Evolutionary conservation across 2,113 vertebrate genomes (phyloP), one percentile per base, ranked within the genome.

Genomic region (Ancistrus triradiatus): DNA sequence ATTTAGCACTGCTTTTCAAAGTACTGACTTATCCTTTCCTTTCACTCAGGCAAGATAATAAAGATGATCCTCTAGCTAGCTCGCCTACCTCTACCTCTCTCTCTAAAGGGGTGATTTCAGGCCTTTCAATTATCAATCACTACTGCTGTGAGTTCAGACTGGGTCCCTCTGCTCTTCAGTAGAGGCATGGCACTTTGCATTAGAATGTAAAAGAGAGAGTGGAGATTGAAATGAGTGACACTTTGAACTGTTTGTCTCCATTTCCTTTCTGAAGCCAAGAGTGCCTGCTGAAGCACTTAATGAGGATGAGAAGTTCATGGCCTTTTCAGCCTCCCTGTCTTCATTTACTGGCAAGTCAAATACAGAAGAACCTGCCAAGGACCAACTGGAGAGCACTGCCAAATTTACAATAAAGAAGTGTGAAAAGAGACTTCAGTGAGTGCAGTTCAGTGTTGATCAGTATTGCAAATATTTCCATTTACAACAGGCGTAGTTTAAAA

Each of bases 41-140:
- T 74, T 66, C 72, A 83, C 75, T 78, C 67, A 77, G 80, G 77
- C 77, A 71, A 78, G 80, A 83, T 86, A 83, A 78, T 77, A 72
- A 61, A 80, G 74, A 84, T 82, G 78, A 83, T 83, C 78, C 82
- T 80, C 73, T 73, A 68, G 53, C 50, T 40, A 40, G 46, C 59
- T 42, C 18, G 46, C 37, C 69, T 69, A 72, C 66, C 69, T 72
- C 72, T 79, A 53, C 28, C 25, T 80, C 38, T 42, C 6, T 14
- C 65, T 84, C 76, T 75, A 77, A 82, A 72, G 78, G 79, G 72
- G 74, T 81, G 74, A 77, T 84, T 82, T 81, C 73, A 59, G 68
- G 76, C 66, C 75, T 84, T 82, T 86, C 81, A 82, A 84, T 88
- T 85, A 84, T 88, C 86, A 86, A 75, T 89, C 83, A 85, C 70